Percentiles rank a stretch among this genome's conserved stretches.
These are phyloP conservation scores for western clawed frog (Xenopus tropicalis) DNA, from an alignment of 2,113 vertebrate species.

Conservation along the genomic window DNA sequence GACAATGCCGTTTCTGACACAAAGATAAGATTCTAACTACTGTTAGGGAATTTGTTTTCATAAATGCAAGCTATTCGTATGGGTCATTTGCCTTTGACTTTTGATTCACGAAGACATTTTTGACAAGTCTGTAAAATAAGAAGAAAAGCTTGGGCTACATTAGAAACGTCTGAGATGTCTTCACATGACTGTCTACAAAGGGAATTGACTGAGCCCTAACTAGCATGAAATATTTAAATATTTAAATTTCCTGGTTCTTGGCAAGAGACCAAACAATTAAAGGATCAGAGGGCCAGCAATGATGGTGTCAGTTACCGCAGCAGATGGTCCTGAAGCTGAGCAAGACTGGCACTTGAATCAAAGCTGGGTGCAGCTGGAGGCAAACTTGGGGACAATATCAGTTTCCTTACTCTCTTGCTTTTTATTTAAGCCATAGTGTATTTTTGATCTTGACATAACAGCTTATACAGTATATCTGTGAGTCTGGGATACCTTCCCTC, in stretches of 20 bases:
- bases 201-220: constrained; percentile 5
- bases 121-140: neutral
- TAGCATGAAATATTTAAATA: constrained; percentile 33
- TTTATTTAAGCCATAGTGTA: neutral
- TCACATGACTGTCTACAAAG: constrained; percentile 1
- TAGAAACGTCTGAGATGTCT: neutral
- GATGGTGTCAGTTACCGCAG: constrained; percentile 42
- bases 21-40: too few species aligned
- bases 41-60: too few species aligned
- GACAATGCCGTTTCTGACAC: too few species aligned
- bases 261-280: constrained; percentile 41
- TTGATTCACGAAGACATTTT: too few species aligned
- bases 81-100: too few species aligned
- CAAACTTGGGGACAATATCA: constrained; percentile 25
- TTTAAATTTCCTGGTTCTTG: constrained; percentile 25
- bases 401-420: constrained; percentile 10
- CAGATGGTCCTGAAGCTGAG: constrained; percentile 33
- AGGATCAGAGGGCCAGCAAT: constrained; percentile 41
- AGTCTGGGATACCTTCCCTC: too few species aligned
- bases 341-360: constrained; percentile 29
- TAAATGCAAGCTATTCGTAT: too few species aligned
- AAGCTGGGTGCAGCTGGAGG: constrained; percentile 37
- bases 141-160: neutral
- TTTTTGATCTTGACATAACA: constrained; percentile 10
- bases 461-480: too few species aligned